A percentile compares a stretch with the other conserved stretches of the same genome.
Evolutionary conservation across 2,888 invertebrate species (phyloP).

Genomic region (Cheilosia impressa): DNA sequence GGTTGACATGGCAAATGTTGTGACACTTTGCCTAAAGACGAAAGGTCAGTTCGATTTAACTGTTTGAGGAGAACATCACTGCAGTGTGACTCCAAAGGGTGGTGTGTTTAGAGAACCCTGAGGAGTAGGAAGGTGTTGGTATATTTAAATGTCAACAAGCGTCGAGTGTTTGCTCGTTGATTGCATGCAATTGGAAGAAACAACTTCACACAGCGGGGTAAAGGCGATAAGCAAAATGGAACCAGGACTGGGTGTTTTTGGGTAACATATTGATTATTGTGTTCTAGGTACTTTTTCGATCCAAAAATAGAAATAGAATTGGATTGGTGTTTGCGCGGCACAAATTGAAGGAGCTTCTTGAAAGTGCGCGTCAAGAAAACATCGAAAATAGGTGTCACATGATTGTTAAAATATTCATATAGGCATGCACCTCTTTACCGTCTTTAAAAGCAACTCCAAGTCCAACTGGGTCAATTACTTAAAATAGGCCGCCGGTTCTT

Average conservation of each 20-base stretch:
- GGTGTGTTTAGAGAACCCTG: not conserved
- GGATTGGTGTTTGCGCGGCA: conserved; percentile 6
- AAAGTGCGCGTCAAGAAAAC: too few species aligned
- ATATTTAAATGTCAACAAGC: conserved; percentile 57
- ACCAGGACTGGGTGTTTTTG: not conserved
- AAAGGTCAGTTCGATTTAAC: conserved; percentile 39
- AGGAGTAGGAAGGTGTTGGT: not conserved
- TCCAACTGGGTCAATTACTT: too few species aligned
- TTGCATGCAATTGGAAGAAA: conserved; percentile 37
- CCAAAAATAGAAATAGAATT: conserved; percentile 25
- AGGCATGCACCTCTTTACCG: too few species aligned
- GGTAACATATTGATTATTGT: conserved; percentile 29
- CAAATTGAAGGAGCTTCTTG: not conserved
- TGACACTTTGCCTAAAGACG: not conserved
- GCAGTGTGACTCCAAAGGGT: conserved; percentile 8
- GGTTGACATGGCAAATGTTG: conserved; percentile 15
- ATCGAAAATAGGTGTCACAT: too few species aligned
- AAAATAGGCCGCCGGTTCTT: too few species aligned
- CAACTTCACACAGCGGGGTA: not conserved
- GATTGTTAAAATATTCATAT: too few species aligned
- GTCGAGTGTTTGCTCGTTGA: conserved; percentile 53
- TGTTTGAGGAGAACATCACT: not conserved
- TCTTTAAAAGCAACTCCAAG: too few species aligned
- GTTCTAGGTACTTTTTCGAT: not conserved
- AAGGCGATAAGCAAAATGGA: conserved; percentile 5